Percentiles rank a stretch among this genome's conserved stretches.
Conservation (phyloP, 2,888 invertebrate species). For the Polyommatus iphigenia region DNA sequence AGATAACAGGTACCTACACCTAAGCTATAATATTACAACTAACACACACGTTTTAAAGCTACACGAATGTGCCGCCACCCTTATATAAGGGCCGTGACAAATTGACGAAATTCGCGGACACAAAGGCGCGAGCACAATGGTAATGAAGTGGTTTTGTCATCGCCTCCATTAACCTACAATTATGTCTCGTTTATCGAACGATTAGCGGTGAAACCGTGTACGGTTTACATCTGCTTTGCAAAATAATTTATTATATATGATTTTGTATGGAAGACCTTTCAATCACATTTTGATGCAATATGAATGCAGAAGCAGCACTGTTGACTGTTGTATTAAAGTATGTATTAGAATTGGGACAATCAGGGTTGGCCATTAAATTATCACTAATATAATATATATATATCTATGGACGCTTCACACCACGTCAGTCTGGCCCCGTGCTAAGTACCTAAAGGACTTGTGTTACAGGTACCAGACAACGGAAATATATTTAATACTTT, state of each 20-base stretch:
- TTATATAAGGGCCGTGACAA: constrained; percentile 35
- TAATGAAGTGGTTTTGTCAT: constrained; percentile 72
- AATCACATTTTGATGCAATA: background rate
- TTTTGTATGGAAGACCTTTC: background rate
- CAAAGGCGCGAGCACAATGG: constrained; percentile 62
- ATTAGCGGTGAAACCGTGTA: constrained; percentile 54
- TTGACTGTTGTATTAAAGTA: too few relatives aligned
- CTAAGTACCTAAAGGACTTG: too few relatives aligned
- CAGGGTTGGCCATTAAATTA: too few relatives aligned
- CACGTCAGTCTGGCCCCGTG: too few relatives aligned
- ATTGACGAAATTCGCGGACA: constrained; percentile 55
- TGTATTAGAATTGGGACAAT: too few relatives aligned
- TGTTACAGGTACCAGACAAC: too few relatives aligned
- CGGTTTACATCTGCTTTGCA: constrained; percentile 34
- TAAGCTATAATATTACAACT: too few relatives aligned
- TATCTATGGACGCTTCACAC: too few relatives aligned
- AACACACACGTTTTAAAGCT: background rate
- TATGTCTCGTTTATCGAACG: constrained; percentile 70
- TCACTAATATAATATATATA: too few relatives aligned
- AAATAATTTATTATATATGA: background rate
- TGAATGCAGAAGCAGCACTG: background rate
- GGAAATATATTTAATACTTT: too few relatives aligned
- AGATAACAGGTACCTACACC: too few relatives aligned
- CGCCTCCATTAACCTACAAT: constrained; percentile 73
- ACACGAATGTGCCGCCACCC: background rate